Base-by-base conservation (phyloP, 2,888 invertebrate genomes). In the Oscheius onirici region DNA sequence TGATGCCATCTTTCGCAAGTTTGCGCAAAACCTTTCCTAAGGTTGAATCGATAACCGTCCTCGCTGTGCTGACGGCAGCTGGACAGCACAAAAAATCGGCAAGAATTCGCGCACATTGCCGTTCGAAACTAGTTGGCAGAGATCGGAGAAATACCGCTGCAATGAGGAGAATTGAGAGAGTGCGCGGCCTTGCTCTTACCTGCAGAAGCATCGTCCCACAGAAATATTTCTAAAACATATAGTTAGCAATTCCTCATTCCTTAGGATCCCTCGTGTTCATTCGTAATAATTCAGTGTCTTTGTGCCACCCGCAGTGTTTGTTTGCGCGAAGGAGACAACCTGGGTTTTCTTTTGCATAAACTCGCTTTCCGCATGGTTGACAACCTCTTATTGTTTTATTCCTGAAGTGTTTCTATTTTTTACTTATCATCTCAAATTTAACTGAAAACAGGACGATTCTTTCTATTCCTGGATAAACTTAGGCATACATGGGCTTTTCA, bases 21-120 rank as follows among this genome's bases (percentile, higher is more conserved):
- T 34, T 34, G 3, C 5, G n/a, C 15, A 15, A 49, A 17, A 22
- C 10, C 17, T 22, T 49, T 49, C 17, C n/a, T n/a, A n/a, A 10
- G 0, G 34, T 34, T 34, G 34, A 49, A 63, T 63, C 63, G 49
- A 63, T 63, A 49, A 49, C 24, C 46, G 63, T 46, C 49, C 63
- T 49, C 49, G 17, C 63, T 26, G n/a, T 40, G 20, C 46, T 63
- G 24, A 15, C 63, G 46, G 34, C 46, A 44, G 46, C 46, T 63
- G 63, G 63, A 63, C 63, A 63, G 24, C 58, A 52, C 52, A 52
- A 66, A 66, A 66, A 66, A 66, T 52, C 66, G 49, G 54, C 52
- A 66, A 66, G 66, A 66, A 66, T 52, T 66, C 66, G 66, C 66
- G 66, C 66, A 66, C 54, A 66, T 54, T 66, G 52, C 52, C 52